Base-by-base conservation (phyloP, 2,797 vertebrate genomes). In the Chrosomus eos region DNA sequence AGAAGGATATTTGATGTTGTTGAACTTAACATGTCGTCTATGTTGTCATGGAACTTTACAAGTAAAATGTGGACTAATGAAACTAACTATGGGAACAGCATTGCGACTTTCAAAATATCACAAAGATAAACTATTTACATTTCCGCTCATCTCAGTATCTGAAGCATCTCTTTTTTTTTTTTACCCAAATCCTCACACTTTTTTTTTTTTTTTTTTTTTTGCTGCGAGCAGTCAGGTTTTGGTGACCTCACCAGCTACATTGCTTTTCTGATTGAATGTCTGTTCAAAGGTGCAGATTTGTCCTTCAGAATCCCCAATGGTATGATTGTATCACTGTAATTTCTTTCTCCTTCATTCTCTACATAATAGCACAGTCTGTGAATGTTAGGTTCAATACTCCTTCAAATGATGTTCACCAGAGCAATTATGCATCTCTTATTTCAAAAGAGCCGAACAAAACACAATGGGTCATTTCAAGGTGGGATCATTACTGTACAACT, bases 321-420 rank as follows among this genome's bases (percentile, higher is more conserved):
- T 62, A 48, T 64, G 60, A 87, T 68, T 87, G 45, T 72, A 83
- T 86, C 85, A 73, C 31, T 66, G 58, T 66, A 28, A 55, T 74
- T 66, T 66, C 70, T 80, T 64, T 23, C 16, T 31, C 73, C 19
- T 58, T 68, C 23, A 36, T 33, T 74, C 58, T 45, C 76, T 36
- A 48, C 31, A 77, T 74, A 79, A 67, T 80, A 71, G 84, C 68
- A 51, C 26, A 64, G 72, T 60, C 71, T 85, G 78, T 86, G 60
- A 72, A 86, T 86, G 86, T 87, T 85, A 87, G 45, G 40, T 76
- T 43, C 66, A 40, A 73, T 83, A 85, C 83, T 89, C 75, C 79
- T 82, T 85, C 75, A 80, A 85, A 71, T 83, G 64, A 85, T 90
- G 75, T 88, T 90, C 85, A 84, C 38, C n/a, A 31, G 74, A 75